Evolutionary conservation across 2,888 invertebrate genomes (phyloP), one percentile per base, ranked within the genome.

Genomic region (Hemicrepidius hirtus): DNA sequence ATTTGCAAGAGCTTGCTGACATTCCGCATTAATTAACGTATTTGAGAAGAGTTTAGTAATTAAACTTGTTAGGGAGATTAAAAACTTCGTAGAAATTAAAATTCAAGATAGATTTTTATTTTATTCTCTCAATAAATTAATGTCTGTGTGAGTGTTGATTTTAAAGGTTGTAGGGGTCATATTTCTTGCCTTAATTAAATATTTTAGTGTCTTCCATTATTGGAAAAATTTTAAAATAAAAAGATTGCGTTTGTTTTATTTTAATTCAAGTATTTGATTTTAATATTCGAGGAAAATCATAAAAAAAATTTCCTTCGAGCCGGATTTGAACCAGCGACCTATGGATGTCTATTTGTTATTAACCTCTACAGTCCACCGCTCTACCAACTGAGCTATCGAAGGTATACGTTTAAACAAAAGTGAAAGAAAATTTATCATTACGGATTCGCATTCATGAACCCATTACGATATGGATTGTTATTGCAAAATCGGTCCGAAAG

Each of bases 261-360:
- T n/a, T n/a, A n/a, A n/a, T n/a, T 5, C 24, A 24, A 24, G 3
- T 37, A 37, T 37, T 37, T 37, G 1, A 37, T 12, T 37, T 37
- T 37, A 37, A 37, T 37, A 37, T 37, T 12, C 1, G 1, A 37
- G 12, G 12, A 37, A 37, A 12, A 37, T 37, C 10, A 12, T 12
- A 37, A 75, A 78, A 80, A 78, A 79, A 73, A 62, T 78, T 57
- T 90, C 90, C 89, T 90, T 90, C 90, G 90, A 90, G 89, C 90
- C 90, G 90, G 90, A 90, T 90, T 90, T 90, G 90, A 90, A 90
- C 90, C 90, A 90, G 90, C 89, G 90, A 90, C 90, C 90, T 90
- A 90, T 90, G 90, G 90, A 90, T 90, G 9, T 41, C 60, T 16
- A 55, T 55, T 55, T 12, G 28, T 53, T 3, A 24, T 24, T n/a